Base-by-base conservation (phyloP, 2,888 invertebrate genomes). In the Pharmacophagus antenor region DNA sequence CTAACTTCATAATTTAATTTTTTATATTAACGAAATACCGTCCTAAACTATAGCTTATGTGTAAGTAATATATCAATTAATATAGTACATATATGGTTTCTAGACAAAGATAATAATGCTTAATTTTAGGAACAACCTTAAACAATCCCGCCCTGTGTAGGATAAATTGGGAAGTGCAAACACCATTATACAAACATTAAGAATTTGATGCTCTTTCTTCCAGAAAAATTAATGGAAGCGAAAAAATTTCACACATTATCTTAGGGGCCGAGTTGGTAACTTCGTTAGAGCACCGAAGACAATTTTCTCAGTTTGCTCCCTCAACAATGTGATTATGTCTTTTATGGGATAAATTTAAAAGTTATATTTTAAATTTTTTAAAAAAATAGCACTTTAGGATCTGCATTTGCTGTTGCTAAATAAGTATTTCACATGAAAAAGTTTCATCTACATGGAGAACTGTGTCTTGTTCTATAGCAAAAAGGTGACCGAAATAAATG, bases 251-350 rank as follows among this genome's bases (percentile, higher is more conserved):
- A 65, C 64, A 61, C 58, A 64, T 66, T 67, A 63, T 62, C 65
- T 67, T 62, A 70, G 68, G 69, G 15, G 49, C 67, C 67, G 23
- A 48, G 55, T 56, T 21, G 64, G 18, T 47, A 56, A 70, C 78
- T 77, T 82, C 77, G 80, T 84, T 82, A 84, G 74, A 76, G 68
- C 68, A 76, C 75, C 78, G 73, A 80, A 84, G 84, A 85, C 85
- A 85, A 86, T 86, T 87, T 85, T 84, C 82, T 80, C 76, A 75
- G 71, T 75, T 77, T 76, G 83, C 80, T 81, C 74, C 72, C 68
- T 41, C 75, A 79, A 78, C 83, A 84, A 86, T 82, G 80, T 82
- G 85, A 88, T 88, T 87, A 85, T 82, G 79, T 75, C 78, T 80
- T 77, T 81, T 80, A 82, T 82, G 74, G 78, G 77, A 81, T 79